Conservation (phyloP, 2,888 invertebrate species). For the Agrotis exclamationis region DNA sequence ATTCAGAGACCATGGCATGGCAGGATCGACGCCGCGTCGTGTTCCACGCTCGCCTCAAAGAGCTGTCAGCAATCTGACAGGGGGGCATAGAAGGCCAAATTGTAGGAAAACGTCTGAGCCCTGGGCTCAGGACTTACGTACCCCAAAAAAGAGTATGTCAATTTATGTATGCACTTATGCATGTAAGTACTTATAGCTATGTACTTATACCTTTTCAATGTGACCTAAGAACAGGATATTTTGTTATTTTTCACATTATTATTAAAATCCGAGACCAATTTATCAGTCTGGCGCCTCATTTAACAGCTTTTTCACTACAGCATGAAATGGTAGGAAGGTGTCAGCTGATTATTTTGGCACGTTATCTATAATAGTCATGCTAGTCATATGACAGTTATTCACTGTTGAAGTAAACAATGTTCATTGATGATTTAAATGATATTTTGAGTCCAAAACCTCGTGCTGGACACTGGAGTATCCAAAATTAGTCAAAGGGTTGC, state of each 20-base stretch:
- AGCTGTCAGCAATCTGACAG: no score
- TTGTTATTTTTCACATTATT: conserved; percentile 14
- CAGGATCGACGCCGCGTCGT: no score
- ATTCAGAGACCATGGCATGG: no score
- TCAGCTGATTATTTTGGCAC: conserved; percentile 40
- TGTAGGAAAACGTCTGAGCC: no score
- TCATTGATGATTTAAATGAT: conserved; percentile 29
- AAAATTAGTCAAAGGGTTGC: no score
- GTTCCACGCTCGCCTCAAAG: no score
- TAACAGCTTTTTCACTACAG: conserved; percentile 30
- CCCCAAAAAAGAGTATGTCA: no score
- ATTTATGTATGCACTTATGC: no score
- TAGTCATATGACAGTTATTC: conserved; percentile 41
- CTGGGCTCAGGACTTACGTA: no score
- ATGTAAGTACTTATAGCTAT: no score
- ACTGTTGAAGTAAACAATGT: conserved; percentile 19
- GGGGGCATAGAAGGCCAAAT: no score
- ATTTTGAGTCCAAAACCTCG: conserved; percentile 1
- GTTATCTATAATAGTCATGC: background rate
- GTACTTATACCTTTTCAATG: background rate
- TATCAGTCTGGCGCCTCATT: conserved; percentile 46
- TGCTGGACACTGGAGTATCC: no score
- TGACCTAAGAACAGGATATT: conserved; percentile 5
- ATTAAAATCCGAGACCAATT: conserved; percentile 18
- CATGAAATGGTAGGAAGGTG: conserved; percentile 9